A percentile compares a stretch with the other conserved stretches of the same genome.
Conservation (phyloP, 2,888 invertebrate species). For the Dynastes hyllus region DNA sequence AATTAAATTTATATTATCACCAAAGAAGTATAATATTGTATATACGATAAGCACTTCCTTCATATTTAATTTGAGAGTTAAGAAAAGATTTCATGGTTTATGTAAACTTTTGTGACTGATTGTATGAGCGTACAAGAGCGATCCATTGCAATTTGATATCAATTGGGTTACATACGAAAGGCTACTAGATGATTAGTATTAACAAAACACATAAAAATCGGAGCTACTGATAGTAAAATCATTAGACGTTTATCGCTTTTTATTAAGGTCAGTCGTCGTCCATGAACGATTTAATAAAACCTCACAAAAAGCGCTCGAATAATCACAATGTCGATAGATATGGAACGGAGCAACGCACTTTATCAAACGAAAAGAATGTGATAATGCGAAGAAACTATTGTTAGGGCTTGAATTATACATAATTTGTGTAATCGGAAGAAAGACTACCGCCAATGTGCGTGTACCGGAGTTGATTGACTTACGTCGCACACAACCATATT, state of each 20-base stretch:
- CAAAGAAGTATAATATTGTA: no score
- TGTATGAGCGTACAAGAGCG: neutral
- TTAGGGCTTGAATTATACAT: constrained; percentile 4
- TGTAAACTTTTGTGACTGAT: no score
- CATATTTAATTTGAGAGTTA: no score
- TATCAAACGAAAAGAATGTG: constrained; percentile 46
- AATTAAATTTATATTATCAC: no score
- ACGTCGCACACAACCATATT: neutral
- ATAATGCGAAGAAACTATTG: constrained; percentile 35
- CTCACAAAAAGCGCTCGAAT: constrained; percentile 38
- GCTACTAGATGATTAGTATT: constrained; percentile 14
- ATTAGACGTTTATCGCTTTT: constrained; percentile 37
- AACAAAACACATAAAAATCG: constrained; percentile 38
- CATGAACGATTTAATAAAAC: constrained; percentile 33
- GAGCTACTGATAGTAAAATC: constrained; percentile 32
- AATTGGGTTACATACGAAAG: constrained; percentile 33
- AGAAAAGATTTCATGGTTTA: no score
- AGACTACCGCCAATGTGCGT: constrained; percentile 8
- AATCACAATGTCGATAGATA: constrained; percentile 36
- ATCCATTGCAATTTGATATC: constrained; percentile 30
- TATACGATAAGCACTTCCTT: no score
- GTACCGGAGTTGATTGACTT: neutral
- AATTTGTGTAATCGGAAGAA: constrained; percentile 20
- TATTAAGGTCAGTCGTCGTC: constrained; percentile 48
- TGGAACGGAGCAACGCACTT: constrained; percentile 47